Evolutionary conservation across 2,113 vertebrate genomes (phyloP).

Genomic region (Festucalex cinctus): DNA sequence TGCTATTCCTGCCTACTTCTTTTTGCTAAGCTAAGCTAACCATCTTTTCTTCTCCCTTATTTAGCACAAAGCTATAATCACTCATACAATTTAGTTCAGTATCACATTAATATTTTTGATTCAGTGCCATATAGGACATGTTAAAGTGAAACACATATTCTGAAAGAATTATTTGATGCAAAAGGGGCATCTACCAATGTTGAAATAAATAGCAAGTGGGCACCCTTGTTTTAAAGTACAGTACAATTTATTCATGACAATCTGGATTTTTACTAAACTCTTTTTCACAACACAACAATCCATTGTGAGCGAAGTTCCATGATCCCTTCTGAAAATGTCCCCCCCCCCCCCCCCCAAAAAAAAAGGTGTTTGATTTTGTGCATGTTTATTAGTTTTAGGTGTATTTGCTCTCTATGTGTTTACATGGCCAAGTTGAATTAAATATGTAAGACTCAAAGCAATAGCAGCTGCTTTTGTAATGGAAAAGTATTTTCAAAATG

Average conservation of each 20-base stretch:
- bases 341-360: too few species aligned
- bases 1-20: background rate
- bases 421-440: background rate
- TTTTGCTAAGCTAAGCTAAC: background rate
- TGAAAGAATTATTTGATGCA: background rate
- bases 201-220: background rate
- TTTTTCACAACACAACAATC: conserved; percentile 10
- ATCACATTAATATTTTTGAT: background rate
- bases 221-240: background rate
- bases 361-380: conserved; percentile 38
- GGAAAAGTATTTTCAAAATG: conserved; percentile 18
- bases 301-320: conserved; percentile 33
- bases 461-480: conserved; percentile 1
- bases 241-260: conserved; percentile 35
- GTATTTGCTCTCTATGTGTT: conserved; percentile 6
- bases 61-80: background rate
- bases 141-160: background rate
- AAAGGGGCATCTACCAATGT: background rate
- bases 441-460: conserved; percentile 2
- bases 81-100: background rate
- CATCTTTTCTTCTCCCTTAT: background rate
- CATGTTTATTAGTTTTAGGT: conserved; percentile 8
- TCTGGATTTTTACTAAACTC: conserved; percentile 37
- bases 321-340: conserved; percentile 63
- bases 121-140: background rate